Evolutionary conservation across 2,797 vertebrate species (phyloP).

Genomic region (Falco biarmicus): DNA sequence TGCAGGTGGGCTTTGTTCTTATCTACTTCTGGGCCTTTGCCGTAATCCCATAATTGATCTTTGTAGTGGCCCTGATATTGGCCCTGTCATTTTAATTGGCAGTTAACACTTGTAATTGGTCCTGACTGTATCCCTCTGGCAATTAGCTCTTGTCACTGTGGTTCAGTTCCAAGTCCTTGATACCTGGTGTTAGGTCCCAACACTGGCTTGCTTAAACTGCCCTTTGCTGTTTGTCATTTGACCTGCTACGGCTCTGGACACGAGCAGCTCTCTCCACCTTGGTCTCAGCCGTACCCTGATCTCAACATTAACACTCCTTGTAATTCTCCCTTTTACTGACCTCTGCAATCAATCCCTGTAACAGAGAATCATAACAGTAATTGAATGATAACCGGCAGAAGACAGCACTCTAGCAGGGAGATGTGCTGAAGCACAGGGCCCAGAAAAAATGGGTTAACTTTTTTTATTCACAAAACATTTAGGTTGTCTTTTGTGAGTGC

Average conservation of each 20-base stretch:
- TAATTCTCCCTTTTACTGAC: constrained; percentile 46
- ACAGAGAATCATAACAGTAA: constrained; percentile 20
- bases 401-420: background rate
- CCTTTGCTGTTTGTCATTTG: constrained; percentile 9
- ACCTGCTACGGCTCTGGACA: background rate
- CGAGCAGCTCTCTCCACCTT: background rate
- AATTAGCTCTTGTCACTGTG: constrained; percentile 46
- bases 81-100: constrained; percentile 58
- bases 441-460: background rate
- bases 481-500: background rate
- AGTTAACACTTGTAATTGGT: constrained; percentile 61
- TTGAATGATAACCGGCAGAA: background rate
- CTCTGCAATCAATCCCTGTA: constrained; percentile 20
- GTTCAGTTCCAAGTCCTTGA: constrained; percentile 35
- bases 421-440: background rate
- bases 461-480: background rate
- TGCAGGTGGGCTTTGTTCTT: constrained; percentile 39
- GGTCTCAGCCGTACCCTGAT: background rate
- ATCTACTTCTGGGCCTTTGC: constrained; percentile 9
- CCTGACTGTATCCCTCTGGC: background rate
- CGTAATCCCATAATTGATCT: constrained; percentile 51
- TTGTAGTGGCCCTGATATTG: constrained; percentile 13
- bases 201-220: background rate
- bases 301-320: background rate
- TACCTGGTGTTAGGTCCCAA: constrained; percentile 43